Conservation (phyloP, 2,888 invertebrate genomes). For the Papilio demoleus region DNA sequence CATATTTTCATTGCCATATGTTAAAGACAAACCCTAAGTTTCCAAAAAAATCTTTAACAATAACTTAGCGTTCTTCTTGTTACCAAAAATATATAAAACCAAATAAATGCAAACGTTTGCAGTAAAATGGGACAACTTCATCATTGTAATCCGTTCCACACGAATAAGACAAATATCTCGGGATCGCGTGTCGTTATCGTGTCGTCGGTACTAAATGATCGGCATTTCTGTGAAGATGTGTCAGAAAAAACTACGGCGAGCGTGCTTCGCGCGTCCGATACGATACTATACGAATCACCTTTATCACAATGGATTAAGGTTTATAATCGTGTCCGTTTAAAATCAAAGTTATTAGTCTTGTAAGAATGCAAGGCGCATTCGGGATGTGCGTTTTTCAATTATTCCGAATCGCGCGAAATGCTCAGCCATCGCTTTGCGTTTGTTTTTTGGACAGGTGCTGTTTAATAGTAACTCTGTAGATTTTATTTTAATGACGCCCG, state of each 20-base stretch:
- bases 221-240: constrained; percentile 61
- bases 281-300: constrained; percentile 25
- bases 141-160: constrained; percentile 22
- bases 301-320: constrained; percentile 39
- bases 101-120: constrained; percentile 1
- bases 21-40: no score
- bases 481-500: not conserved
- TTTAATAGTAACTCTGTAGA: constrained; percentile 21
- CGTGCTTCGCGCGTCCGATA: constrained; percentile 43
- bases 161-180: constrained; percentile 24
- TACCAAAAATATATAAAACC: no score
- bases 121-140: constrained; percentile 17
- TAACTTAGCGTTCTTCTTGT: no score
- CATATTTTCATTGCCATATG: no score
- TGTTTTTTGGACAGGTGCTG: constrained; percentile 38
- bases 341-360: constrained; percentile 61
- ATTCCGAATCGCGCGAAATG: constrained; percentile 64
- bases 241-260: constrained; percentile 60
- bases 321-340: constrained; percentile 36
- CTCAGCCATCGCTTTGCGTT: constrained; percentile 44
- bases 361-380: constrained; percentile 63
- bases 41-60: no score
- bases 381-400: constrained; percentile 67
- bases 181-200: constrained; percentile 55
- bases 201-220: constrained; percentile 54